Evolutionary conservation across 2,113 vertebrate species (phyloP).

Genomic region (Pedetes capensis): DNA sequence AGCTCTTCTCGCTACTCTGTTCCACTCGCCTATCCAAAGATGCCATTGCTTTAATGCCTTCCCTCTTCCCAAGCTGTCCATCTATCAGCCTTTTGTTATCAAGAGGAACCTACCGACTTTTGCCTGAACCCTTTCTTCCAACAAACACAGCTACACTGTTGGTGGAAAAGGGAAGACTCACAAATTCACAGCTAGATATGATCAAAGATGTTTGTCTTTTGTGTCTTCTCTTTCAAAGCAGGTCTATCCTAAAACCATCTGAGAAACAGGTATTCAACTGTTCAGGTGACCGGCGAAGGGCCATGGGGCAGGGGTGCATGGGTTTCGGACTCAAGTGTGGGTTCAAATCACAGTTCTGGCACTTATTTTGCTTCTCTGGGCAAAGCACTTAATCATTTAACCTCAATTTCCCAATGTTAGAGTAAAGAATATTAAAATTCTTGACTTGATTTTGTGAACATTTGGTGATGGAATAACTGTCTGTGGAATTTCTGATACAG

Average conservation of each 20-base stretch:
- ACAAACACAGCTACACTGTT: background rate
- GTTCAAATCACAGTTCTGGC: background rate
- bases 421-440: background rate
- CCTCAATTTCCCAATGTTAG: background rate
- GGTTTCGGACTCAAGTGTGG: background rate
- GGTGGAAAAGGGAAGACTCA: background rate
- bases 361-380: background rate
- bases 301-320: accelerated
- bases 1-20: background rate
- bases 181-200: background rate
- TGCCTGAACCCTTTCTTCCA: background rate
- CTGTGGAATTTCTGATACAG: background rate
- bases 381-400: background rate
- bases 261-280: background rate
- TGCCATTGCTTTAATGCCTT: background rate
- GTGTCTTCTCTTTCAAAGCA: background rate
- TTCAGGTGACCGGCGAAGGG: background rate
- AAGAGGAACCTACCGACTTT: background rate
- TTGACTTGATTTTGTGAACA: background rate
- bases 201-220: background rate
- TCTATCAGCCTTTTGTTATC: background rate
- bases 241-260: background rate
- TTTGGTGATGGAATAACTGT: background rate
- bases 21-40: background rate
- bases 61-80: background rate